These are phyloP conservation scores for Eurytoma adleriae DNA, from an alignment of 2,888 invertebrate species.

Conservation along the genomic window DNA sequence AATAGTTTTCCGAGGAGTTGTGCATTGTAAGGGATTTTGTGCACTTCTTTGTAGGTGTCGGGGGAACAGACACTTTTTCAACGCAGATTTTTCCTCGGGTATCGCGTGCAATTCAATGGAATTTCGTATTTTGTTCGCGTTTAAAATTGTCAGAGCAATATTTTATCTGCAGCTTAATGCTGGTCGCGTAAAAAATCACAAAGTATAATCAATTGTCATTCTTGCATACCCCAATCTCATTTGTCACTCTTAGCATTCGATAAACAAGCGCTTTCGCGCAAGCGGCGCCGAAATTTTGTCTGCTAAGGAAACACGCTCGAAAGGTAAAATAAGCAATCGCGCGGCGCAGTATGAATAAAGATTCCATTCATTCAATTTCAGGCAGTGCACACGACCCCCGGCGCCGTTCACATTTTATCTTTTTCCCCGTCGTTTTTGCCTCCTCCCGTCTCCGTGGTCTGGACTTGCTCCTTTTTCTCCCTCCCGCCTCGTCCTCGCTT, in stretches of 20 bases:
- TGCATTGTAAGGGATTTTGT: neutral
- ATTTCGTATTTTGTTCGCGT: too few relatives aligned
- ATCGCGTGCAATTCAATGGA: too few relatives aligned
- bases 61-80: too few relatives aligned
- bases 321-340: too few relatives aligned
- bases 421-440: neutral
- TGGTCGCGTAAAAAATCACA: too few relatives aligned
- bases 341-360: neutral
- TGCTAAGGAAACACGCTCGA: neutral
- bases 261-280: neutral
- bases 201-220: too few relatives aligned
- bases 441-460: neutral
- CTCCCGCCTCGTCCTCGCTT: neutral
- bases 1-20: neutral
- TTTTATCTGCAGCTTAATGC: too few relatives aligned
- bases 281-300: neutral
- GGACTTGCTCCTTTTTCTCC: neutral
- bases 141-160: too few relatives aligned
- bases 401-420: neutral
- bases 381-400: neutral
- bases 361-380: slow-evolving; percentile 31
- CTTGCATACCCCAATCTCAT: too few relatives aligned
- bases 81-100: too few relatives aligned
- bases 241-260: too few relatives aligned
- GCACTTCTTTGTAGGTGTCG: too few relatives aligned